A percentile compares a stretch with the other conserved stretches of the same genome.
Conservation (phyloP, 2,113 vertebrate species). For the Vanacampus margaritifer region DNA sequence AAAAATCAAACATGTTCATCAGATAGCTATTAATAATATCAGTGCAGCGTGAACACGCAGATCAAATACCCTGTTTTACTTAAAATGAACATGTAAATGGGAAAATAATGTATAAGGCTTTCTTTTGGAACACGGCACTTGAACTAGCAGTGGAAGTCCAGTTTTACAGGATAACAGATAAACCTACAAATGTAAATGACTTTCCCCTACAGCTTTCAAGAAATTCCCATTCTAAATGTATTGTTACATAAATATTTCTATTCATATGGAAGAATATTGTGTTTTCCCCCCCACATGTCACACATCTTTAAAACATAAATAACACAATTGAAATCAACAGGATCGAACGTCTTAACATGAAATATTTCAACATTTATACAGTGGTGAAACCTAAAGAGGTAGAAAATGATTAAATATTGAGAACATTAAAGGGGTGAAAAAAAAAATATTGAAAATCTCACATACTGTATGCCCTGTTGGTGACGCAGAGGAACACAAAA, state of each 20-base stretch:
- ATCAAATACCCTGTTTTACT: background rate
- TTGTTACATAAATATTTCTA: slow-evolving; percentile 40
- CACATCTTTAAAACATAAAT: slow-evolving; percentile 47
- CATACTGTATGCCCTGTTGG: no score
- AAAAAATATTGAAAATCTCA: background rate
- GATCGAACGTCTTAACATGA: slow-evolving; percentile 22
- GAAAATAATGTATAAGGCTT: background rate
- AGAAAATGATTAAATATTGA: slow-evolving; percentile 49
- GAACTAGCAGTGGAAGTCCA: background rate
- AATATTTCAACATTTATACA: slow-evolving; percentile 39
- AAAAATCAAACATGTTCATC: background rate
- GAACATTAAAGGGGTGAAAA: slow-evolving; percentile 19
- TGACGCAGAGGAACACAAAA: background rate
- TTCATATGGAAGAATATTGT: slow-evolving; percentile 21
- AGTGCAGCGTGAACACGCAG: background rate
- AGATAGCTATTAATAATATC: background rate
- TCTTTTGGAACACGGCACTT: background rate
- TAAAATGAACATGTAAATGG: background rate
- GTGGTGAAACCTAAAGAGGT: slow-evolving; percentile 63
- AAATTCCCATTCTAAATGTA: slow-evolving; percentile 11
- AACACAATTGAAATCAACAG: slow-evolving; percentile 22
- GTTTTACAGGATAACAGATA: background rate
- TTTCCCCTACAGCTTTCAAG: slow-evolving; percentile 3
- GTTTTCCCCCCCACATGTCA: slow-evolving; percentile 14
- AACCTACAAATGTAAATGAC: background rate